Percentiles rank a stretch among this genome's conserved stretches.
Conservation (phyloP, 2,888 invertebrate species). For the Arge pagana region DNA sequence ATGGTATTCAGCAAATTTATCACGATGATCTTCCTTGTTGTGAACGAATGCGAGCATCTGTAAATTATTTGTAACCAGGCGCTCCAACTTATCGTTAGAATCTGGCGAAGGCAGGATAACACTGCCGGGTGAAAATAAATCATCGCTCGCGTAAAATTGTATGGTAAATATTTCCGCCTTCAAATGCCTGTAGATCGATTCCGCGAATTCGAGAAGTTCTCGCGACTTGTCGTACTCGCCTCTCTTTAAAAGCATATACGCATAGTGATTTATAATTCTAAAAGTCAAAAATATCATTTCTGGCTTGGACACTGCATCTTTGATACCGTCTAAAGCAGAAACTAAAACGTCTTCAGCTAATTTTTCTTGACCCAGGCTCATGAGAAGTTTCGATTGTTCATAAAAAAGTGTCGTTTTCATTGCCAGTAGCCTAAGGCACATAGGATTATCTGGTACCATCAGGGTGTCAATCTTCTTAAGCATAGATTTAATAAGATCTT, state of each 20-base stretch:
- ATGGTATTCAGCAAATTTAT: constrained; percentile 62
- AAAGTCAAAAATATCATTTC: constrained; percentile 59
- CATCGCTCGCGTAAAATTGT: constrained; percentile 61
- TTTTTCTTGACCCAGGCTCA: constrained; percentile 26
- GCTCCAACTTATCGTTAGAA: constrained; percentile 62
- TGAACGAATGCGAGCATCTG: constrained; percentile 68
- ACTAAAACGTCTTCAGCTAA: constrained; percentile 27
- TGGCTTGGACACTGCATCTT: constrained; percentile 23
- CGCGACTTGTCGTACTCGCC: constrained; percentile 60
- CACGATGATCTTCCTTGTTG: constrained; percentile 62
- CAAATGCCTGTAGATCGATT: constrained; percentile 58
- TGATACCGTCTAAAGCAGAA: constrained; percentile 25
- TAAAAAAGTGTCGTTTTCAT: constrained; percentile 34
- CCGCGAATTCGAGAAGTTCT: constrained; percentile 61
- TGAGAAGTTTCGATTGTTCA: constrained; percentile 32
- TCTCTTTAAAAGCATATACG: constrained; percentile 63
- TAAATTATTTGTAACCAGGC: constrained; percentile 65
- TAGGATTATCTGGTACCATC: background rate
- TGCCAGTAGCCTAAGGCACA: constrained; percentile 26
- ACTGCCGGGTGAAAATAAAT: constrained; percentile 60
- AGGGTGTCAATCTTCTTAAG: constrained; percentile 24
- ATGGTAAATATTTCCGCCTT: constrained; percentile 51
- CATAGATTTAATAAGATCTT: constrained; percentile 21
- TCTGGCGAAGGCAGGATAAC: constrained; percentile 54
- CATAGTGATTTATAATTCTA: constrained; percentile 64